Conservation (phyloP, 2,797 vertebrate species). For the Liparis tanakae region DNA sequence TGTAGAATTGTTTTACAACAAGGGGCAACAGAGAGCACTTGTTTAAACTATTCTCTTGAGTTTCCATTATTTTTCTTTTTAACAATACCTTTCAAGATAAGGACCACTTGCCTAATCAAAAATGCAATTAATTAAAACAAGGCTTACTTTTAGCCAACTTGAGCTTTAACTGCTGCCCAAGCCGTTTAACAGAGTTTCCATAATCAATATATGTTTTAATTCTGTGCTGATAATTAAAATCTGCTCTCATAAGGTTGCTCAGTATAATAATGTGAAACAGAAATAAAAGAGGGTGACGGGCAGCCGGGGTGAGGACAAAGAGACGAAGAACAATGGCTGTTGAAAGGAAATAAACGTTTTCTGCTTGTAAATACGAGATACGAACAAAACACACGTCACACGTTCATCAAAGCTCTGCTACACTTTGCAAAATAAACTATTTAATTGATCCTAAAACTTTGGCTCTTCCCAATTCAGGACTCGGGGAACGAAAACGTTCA, state of each 20-base stretch:
- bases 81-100: constrained; percentile 18
- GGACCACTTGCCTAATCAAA: constrained; percentile 41
- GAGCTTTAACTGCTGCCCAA: not conserved
- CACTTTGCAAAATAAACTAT: not conserved
- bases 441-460: not conserved
- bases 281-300: not conserved
- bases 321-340: not conserved
- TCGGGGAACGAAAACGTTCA: not conserved
- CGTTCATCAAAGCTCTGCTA: not conserved
- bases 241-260: constrained; percentile 14
- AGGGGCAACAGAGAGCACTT: not conserved
- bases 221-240: constrained; percentile 8
- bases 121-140: constrained; percentile 45
- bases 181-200: constrained; percentile 14
- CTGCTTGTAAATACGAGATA: not conserved
- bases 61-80: constrained; percentile 7
- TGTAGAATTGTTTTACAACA: too few relatives aligned
- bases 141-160: constrained; percentile 6
- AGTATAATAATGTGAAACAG: not conserved
- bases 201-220: constrained; percentile 14
- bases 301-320: not conserved
- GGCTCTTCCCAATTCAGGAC: not conserved
- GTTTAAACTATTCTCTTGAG: constrained; percentile 11
- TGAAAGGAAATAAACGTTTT: not conserved
- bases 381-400: not conserved